phyloP scores from a whole-genome alignment of 2,113 vertebrate species.

The Zosterops borbonicus region DNA sequence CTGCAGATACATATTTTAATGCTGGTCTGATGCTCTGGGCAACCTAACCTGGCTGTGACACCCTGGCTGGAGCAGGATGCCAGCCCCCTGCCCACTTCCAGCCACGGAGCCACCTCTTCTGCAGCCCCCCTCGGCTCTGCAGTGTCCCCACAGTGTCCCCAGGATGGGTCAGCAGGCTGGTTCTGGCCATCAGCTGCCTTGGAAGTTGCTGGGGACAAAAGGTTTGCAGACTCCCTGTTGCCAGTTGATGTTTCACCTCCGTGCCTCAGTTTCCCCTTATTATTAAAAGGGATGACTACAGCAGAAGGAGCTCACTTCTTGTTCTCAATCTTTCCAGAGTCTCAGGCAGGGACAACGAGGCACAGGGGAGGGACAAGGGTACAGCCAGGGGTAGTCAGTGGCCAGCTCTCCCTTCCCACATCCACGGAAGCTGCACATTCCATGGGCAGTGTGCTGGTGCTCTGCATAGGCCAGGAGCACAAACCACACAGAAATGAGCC shows the following conservation, averaged over 20 bases:
- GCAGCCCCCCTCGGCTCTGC: not conserved
- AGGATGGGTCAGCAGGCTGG: not conserved
- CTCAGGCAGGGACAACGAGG: not conserved
- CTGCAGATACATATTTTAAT: not conserved
- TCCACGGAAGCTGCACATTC: fast-evolving
- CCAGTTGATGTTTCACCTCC: not conserved
- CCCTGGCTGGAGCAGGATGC: not conserved
- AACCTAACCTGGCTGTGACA: fast-evolving
- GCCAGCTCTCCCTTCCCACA: not conserved
- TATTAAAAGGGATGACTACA: not conserved
- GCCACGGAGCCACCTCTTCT: not conserved
- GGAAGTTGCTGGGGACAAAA: not conserved
- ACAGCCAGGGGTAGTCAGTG: not conserved
- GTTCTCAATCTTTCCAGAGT: not conserved
- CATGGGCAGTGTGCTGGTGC: not conserved
- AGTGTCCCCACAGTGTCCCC: not conserved
- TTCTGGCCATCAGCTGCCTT: not conserved
- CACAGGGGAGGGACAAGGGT: not conserved
- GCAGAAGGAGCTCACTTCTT: not conserved
- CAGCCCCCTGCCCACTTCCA: not conserved
- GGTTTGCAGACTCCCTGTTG: not conserved
- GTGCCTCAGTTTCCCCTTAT: not conserved
- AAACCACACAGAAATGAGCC: not conserved
- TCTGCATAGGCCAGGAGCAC: not conserved
- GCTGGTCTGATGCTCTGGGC: not conserved